Evolutionary conservation across 2,888 invertebrate species (phyloP), one percentile per base, ranked within the genome.

Genomic region (Chalcis sispes): DNA sequence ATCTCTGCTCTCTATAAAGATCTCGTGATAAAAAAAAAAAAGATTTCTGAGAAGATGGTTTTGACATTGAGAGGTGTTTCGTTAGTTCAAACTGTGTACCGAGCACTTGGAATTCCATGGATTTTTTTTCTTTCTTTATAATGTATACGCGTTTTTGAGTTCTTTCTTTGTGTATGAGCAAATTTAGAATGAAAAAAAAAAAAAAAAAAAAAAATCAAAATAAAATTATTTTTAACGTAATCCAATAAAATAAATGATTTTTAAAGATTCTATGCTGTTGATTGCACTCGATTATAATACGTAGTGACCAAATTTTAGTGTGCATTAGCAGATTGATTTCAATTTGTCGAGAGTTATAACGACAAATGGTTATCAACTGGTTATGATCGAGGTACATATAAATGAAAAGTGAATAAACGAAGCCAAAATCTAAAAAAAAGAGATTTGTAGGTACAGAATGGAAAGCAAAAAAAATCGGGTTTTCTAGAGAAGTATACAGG

Each of bases 1-100:
- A n/a, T 27, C 40, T 52, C 36, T 48, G 42, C 13, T 36, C n/a
- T 1, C 65, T 50, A 58, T 75, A 75, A 70, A 75, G 75, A 75
- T 75, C 36, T 2, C 23, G 50, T 10, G 70, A 75, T 75, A 74
- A 48, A 62, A 48, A 29, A 18, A 8, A 25, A 48, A 52, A 73
- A 58, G 23, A 65, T 46, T 75, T 65, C 65, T 65, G 50, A 50
- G 58, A 70, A 70, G 65, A 65, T 65, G 64, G 36, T 27, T 74
- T 74, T 52, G 40, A 50, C 64, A 72, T 72, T 48, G 72, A 56
- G 52, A 18, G 18, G 36, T 29, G 25, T n/a, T n/a, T 48, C 5
- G 27, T 48, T 42, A 13, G 32, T n/a, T n/a, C 23, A n/a, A 5
- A 29, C n/a, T n/a, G 27, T 50, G 10, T 59, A 48, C 1, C 10